phyloP scores from a whole-genome alignment of 2,888 invertebrate species.

The Thumatha senex region DNA sequence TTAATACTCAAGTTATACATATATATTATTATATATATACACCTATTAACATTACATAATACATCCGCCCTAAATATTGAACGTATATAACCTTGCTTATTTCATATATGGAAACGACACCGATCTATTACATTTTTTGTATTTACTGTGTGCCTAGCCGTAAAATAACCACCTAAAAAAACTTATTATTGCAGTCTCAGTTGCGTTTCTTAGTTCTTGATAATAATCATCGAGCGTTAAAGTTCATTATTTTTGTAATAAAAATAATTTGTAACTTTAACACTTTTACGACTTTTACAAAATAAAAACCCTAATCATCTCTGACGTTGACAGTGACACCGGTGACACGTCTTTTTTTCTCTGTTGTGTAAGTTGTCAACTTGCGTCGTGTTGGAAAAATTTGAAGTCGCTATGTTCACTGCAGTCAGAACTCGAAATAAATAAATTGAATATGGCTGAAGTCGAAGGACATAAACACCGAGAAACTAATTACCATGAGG shows the following conservation, averaged over 20 bases:
- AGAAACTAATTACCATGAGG: slow-evolving; percentile 77
- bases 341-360: slow-evolving; percentile 67
- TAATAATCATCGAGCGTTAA: not conserved
- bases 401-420: slow-evolving; percentile 80
- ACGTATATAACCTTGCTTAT: no score
- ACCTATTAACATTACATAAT: no score
- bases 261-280: slow-evolving; percentile 12
- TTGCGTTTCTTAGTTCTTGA: not conserved
- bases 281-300: not conserved
- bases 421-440: slow-evolving; percentile 78
- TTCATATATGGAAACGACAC: no score
- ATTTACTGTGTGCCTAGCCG: no score
- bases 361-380: slow-evolving; percentile 40
- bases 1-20: no score
- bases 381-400: slow-evolving; percentile 80
- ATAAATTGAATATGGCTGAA: slow-evolving; percentile 82
- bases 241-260: slow-evolving; percentile 6
- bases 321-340: slow-evolving; percentile 46
- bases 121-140: no score
- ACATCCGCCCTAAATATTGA: no score
- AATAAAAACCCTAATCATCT: no score
- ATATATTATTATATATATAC: no score
- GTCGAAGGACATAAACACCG: slow-evolving; percentile 78
- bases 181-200: no score
- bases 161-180: no score